Evolutionary conservation across 2,113 vertebrate genomes (phyloP), one percentile per base, ranked within the genome.

Genomic region (Rhineura floridana): DNA sequence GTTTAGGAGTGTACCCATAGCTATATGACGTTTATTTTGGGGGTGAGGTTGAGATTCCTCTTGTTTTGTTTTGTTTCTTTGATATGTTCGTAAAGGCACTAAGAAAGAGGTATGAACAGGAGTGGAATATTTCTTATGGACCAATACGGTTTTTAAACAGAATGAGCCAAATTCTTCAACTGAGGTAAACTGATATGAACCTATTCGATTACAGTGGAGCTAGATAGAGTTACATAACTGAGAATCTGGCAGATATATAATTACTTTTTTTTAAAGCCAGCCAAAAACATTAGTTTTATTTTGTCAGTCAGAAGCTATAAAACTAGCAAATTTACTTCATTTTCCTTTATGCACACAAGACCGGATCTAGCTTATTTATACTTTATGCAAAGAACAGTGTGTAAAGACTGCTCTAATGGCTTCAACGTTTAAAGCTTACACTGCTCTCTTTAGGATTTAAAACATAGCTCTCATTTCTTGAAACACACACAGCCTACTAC

Each of bases 91-190:
- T n/a, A 21, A 28, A 36, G 78, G 12, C 82, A 78, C 86, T 55
- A 87, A 44, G 23, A 39, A 6, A 25, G 62, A 46, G 36, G 17
- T 36, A 9, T 39, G 73, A 78, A 3, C 17, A 76, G 84, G 88
- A 90, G 90, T 86, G 87, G 89, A 93, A 91, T 91, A 85, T 93
- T 89, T 89, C 36, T 36, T 75, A 30, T 19, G 48, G 15, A n/a
- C 59, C 12, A 6, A 88, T 85, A 87, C 70, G 63, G 90, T 91
- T 93, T 93, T 89, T 88, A 91, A 89, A 83, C 88, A 78, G 55
- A 63, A 65, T 6, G n/a, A 25, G 44, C 23, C 33, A 79, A 30
- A 50, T n/a, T 46, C 17, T 55, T 77, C 55, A 63, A 39, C 30
- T 5, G n/a, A 23, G 69, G 46, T 69, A 19, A 28, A 3, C 6